phyloP scores from a whole-genome alignment of 1,140 invertebrate species.

The Mactra quadrangularis region DNA sequence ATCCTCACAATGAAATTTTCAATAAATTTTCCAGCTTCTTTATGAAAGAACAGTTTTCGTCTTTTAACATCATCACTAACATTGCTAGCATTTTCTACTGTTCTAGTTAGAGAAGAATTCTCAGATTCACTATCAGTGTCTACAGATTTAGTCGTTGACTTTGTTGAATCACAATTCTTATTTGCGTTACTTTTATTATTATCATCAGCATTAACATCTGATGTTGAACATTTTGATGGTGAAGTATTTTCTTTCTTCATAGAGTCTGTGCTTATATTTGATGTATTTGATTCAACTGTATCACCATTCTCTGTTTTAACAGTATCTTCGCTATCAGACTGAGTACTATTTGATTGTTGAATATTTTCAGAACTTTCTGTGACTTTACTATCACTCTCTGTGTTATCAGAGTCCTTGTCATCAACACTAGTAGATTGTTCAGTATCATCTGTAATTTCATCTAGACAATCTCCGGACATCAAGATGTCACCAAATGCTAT shows the following conservation, averaged over 20 bases:
- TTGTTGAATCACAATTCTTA: too few relatives aligned
- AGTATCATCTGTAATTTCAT: neutral
- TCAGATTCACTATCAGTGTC: neutral
- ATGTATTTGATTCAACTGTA: too few relatives aligned
- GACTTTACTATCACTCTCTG: neutral
- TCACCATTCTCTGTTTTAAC: neutral
- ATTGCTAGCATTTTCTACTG: neutral
- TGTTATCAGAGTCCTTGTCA: neutral
- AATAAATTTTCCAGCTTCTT: conserved; percentile 51
- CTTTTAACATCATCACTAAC: neutral
- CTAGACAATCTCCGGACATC: conserved; percentile 31
- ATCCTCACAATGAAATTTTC: conserved; percentile 59
- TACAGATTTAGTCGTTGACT: neutral
- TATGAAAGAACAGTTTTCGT: conserved; percentile 59
- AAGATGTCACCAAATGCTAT: conserved; percentile 70
- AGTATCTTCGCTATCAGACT: neutral
- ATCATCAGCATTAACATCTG: too few relatives aligned
- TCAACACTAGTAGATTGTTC: neutral
- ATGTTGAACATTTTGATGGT: too few relatives aligned
- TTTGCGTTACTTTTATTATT: too few relatives aligned
- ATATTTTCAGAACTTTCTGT: neutral
- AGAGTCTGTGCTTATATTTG: too few relatives aligned
- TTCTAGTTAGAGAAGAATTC: conserved; percentile 5
- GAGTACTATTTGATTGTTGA: neutral
- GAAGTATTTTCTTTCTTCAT: too few relatives aligned